Base-by-base conservation (phyloP, 2,113 vertebrate genomes). In the Arvicanthis niloticus region DNA sequence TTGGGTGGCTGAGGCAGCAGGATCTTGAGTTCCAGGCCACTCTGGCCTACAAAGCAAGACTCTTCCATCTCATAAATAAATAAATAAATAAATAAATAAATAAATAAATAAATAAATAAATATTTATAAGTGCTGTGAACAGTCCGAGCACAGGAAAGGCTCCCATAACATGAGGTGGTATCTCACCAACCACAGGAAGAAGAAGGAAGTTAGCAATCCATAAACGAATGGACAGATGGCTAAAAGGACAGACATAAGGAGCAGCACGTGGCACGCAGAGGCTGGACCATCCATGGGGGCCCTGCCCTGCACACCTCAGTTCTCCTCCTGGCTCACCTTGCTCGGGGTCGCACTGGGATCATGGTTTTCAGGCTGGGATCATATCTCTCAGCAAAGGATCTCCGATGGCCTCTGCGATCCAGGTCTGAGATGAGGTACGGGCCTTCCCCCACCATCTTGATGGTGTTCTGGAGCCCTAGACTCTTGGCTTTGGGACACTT, bases 351-450 rank as follows among this genome's bases (percentile, higher is more conserved):
- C n/a, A 98, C 76, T 1, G 98, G 98, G 77, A 99, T 98, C 92
- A 98, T 93, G 7, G 95, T 98, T 98, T 98, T 98, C 34, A 98
- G 96, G 98, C 98, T 98, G 45, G 91, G 88, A 6, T 98, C 91
- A 78, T 99, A 99, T 96, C 99, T 99, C 67, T 98, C 96, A 7
- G 56, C 56, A 37, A 98, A 91, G 1, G 97, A 95, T 29, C 73
- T 97, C n/a, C 88, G 70, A 7, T 15, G 87, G 70, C 95, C 78
- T 67, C 89, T 70, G 91, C 82, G 72, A 12, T 98, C 97, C 91
- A 96, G 65, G 70, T 98, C 97, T 2, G 97, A 96, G 37, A 95
- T 72, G 1, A 97, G 53, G 34, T 96, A 94, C 34, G 93, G 81
- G 81, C 58, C 96, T 34, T 97, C 93, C 26, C 95, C 96, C 75